Base-by-base conservation (phyloP, 2,113 vertebrate species). In the Pontoporia blainvillei region DNA sequence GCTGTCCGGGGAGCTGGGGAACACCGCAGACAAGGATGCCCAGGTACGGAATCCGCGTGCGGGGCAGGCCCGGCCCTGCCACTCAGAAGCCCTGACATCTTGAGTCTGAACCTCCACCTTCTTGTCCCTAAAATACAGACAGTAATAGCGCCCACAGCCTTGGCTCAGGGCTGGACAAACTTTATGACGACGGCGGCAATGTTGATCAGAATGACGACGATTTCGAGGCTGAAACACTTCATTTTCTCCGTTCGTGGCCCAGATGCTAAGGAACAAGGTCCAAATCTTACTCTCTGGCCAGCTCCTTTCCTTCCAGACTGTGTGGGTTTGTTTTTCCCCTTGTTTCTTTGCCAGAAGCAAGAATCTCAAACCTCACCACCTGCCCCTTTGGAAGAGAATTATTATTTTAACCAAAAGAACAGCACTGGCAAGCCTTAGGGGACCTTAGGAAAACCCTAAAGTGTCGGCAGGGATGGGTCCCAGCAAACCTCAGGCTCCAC, bases 181-280 rank as follows among this genome's bases (percentile, higher is more conserved):
- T 39, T 34, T 6, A 2, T 2, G 12, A 4, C 0, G 4, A 17
- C 0, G 0, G 41, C 1, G 0, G 34, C 0, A 2, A 13, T 20
- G 78, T 27, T 7, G 72, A 27, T 39, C 54, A 10, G 14, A n/a
- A 20, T 2, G 54, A 14, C 3, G 0, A 2, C 4, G n/a, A 0
- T 15, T 59, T 20, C 31, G 31, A 36, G 61, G 76, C 76, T 14
- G 1, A 72, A 25, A 59, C 18, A 0, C 57, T 10, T 29, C 2
- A 12, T 59, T 46, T 52, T 57, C 49, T 62, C 73, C 23, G 0
- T 8, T 59, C 2, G 1, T 3, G 0, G 18, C 71, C 92, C 84
- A 85, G 76, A 46, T 78, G 83, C 91, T 3, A 2, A 21, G 62
- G 52, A 49, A 29, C 36, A 0, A 1, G 29, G 61, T 21, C 75